These are phyloP conservation scores for Poecilobothrus nobilitatus DNA, from an alignment of 2,888 invertebrate species.

Conservation along the genomic window DNA sequence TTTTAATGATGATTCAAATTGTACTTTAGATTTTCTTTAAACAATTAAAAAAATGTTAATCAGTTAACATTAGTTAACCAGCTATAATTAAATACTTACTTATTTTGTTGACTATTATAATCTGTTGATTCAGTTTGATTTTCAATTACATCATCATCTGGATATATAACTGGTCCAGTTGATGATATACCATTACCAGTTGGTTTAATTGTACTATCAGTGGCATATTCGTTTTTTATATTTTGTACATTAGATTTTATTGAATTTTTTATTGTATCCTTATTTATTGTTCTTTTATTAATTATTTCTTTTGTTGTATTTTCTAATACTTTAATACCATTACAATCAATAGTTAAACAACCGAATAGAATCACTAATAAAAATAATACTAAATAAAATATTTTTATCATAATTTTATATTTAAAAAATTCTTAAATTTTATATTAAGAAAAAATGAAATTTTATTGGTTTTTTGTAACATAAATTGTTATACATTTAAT, in stretches of 20 bases:
- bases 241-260: background rate
- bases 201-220: background rate
- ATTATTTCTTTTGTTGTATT: constrained; percentile 5
- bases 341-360: background rate
- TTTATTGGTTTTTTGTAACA: background rate
- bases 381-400: background rate
- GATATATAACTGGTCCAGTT: constrained; percentile 17
- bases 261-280: background rate
- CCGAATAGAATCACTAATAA: background rate
- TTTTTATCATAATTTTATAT: background rate
- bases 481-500: background rate
- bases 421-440: too few relatives aligned
- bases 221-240: background rate
- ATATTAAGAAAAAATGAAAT: too few relatives aligned
- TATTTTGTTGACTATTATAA: background rate
- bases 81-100: background rate
- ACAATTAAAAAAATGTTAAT: background rate
- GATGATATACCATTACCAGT: constrained; percentile 9
- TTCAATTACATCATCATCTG: background rate
- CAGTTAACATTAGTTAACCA: background rate
- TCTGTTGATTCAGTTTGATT: background rate
- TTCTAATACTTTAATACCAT: constrained; percentile 3
- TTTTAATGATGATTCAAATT: background rate
- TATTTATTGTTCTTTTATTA: background rate
- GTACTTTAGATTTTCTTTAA: background rate